Percentiles rank a stretch among this genome's conserved stretches.
Conservation (phyloP, 2,113 vertebrate species). For the Riparia riparia region DNA sequence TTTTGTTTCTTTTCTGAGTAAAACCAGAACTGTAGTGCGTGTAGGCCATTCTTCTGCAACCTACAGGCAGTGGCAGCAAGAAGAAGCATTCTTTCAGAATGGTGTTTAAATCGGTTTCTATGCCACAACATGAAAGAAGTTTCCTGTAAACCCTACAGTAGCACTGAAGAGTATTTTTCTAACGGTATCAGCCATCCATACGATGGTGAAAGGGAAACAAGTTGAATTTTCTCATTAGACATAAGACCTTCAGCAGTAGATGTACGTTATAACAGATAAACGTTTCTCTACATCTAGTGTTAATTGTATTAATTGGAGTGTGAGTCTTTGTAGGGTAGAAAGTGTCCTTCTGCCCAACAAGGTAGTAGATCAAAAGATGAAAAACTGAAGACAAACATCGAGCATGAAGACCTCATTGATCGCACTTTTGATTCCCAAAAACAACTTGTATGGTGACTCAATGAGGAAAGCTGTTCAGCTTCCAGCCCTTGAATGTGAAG, state of each 20-base stretch:
- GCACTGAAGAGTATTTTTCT: conserved; percentile 85
- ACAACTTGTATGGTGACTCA: conserved; percentile 70
- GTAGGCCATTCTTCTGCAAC: conserved; percentile 75
- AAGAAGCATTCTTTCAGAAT: conserved; percentile 59
- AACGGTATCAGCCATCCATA: conserved; percentile 68
- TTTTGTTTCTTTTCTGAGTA: conserved; percentile 84
- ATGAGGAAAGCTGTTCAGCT: conserved; percentile 73
- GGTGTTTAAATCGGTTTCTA: conserved; percentile 57
- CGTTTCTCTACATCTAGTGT: conserved; percentile 72
- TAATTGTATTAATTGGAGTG: conserved; percentile 74
- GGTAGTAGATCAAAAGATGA: conserved; percentile 67
- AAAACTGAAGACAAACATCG: conserved; percentile 61
- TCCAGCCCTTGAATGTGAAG: conserved; percentile 84
- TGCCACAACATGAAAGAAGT: conserved; percentile 55
- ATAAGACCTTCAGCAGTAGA: conserved; percentile 69
- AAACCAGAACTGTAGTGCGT: conserved; percentile 78
- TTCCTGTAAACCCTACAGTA: conserved; percentile 69
- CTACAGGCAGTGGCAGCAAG: conserved; percentile 64
- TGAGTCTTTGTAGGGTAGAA: conserved; percentile 73
- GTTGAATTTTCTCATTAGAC: conserved; percentile 72
- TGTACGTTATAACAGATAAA: conserved; percentile 72
- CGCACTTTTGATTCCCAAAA: conserved; percentile 62
- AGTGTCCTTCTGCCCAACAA: conserved; percentile 68
- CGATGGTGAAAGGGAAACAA: conserved; percentile 72
- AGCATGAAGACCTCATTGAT: conserved; percentile 76